Evolutionary conservation across 2,888 invertebrate species (phyloP).

Genomic region (Microchrysa polita): DNA sequence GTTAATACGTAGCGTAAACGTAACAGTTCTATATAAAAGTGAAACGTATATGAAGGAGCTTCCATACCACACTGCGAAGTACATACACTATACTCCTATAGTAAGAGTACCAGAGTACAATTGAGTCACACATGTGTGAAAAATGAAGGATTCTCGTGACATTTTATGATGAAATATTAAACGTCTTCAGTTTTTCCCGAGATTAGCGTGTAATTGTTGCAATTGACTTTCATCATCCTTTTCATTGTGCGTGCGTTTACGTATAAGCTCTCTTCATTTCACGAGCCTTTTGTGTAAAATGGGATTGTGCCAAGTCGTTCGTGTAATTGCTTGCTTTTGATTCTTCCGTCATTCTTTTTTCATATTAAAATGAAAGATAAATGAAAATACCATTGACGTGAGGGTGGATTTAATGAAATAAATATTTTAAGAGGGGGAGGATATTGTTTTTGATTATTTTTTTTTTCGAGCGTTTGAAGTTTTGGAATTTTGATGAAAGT

Average conservation of each 20-base stretch:
- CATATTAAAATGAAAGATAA: constrained; percentile 4
- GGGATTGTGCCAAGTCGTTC: constrained; percentile 17
- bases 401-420: constrained; percentile 5
- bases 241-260: neutral
- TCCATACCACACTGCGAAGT: too few relatives aligned
- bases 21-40: constrained; percentile 23
- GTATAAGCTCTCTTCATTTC: too few relatives aligned
- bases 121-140: constrained; percentile 50
- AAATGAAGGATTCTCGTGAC: constrained; percentile 47
- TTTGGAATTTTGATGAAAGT: too few relatives aligned
- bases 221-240: constrained; percentile 29
- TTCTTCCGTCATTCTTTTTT: too few relatives aligned
- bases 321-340: constrained; percentile 19
- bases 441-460: too few relatives aligned
- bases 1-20: too few relatives aligned
- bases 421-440: neutral
- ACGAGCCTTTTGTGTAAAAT: neutral
- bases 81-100: too few relatives aligned
- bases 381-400: neutral
- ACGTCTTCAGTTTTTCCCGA: constrained; percentile 31
- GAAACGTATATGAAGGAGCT: constrained; percentile 31
- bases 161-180: constrained; percentile 40
- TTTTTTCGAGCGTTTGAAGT: too few relatives aligned
- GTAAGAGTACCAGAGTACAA: constrained; percentile 45
- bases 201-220: constrained; percentile 37